Evolutionary conservation across 1,140 invertebrate species (phyloP).

Genomic region (Macrobrachium nipponense): DNA sequence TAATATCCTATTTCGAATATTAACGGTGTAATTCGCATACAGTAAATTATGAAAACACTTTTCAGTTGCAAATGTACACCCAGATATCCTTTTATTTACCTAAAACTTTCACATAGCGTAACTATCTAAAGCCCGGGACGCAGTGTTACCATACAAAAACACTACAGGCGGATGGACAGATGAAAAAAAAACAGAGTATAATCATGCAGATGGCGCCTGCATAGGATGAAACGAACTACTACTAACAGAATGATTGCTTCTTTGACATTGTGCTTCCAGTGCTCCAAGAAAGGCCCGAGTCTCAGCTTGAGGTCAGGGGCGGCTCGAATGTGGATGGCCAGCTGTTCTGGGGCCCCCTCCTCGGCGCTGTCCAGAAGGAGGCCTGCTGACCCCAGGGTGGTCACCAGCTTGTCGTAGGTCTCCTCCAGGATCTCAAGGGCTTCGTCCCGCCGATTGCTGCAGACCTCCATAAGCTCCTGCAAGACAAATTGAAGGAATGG

Average conservation of each 20-base stretch:
- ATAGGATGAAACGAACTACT: neutral
- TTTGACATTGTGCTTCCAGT: conserved; percentile 45
- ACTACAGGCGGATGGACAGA: too few relatives aligned
- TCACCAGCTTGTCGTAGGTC: conserved; percentile 42
- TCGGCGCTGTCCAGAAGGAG: conserved; percentile 37
- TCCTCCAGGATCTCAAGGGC: conserved; percentile 37
- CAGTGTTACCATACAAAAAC: too few relatives aligned
- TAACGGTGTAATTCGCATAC: too few relatives aligned
- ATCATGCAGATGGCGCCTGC: too few relatives aligned
- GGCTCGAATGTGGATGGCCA: conserved; percentile 42
- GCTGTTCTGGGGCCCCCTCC: conserved; percentile 37
- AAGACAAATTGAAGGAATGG: neutral
- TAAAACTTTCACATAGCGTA: too few relatives aligned
- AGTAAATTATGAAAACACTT: too few relatives aligned
- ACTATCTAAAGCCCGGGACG: too few relatives aligned
- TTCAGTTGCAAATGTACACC: too few relatives aligned
- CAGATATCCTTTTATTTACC: too few relatives aligned
- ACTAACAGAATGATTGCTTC: conserved; percentile 50
- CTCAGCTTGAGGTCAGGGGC: conserved; percentile 45
- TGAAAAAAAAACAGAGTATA: too few relatives aligned
- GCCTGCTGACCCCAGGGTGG: conserved; percentile 42
- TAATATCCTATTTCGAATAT: too few relatives aligned
- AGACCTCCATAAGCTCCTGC: conserved; percentile 32
- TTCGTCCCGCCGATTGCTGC: conserved; percentile 17
- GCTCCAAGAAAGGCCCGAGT: conserved; percentile 40